phyloP scores from a whole-genome alignment of 2,797 vertebrate species.

The Ctenopoma multispine region DNA sequence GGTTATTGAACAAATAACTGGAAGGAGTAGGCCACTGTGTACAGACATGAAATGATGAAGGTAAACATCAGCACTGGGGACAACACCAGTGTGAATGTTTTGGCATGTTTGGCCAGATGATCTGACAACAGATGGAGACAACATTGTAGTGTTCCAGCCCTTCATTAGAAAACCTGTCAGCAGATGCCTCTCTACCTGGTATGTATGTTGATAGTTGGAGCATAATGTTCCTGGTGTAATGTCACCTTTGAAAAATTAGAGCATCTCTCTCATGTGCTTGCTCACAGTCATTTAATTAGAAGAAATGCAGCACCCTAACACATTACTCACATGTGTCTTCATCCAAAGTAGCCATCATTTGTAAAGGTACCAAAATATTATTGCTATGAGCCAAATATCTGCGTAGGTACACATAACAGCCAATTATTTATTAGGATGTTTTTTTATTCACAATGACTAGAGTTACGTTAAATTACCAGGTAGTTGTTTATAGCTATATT shows the following conservation, averaged over 20 bases:
- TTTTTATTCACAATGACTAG: constrained; percentile 10
- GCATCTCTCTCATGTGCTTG: constrained; percentile 68
- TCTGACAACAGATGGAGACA: constrained; percentile 72
- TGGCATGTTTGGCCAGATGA: constrained; percentile 63
- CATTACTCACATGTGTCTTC: constrained; percentile 63
- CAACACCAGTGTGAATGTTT: constrained; percentile 36
- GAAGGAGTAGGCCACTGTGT: constrained; percentile 33
- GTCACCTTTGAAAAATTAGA: constrained; percentile 79
- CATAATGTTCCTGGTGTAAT: constrained; percentile 59
- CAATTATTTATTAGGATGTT: neutral
- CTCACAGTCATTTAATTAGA: constrained; percentile 78
- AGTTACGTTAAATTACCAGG: constrained; percentile 2
- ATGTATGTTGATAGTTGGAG: constrained; percentile 70
- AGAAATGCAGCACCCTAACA: constrained; percentile 49
- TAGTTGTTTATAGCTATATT: neutral
- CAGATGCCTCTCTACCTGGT: constrained; percentile 62
- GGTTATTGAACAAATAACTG: constrained; percentile 55
- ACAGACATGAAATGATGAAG: constrained; percentile 48
- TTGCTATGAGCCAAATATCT: constrained; percentile 52
- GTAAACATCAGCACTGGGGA: constrained; percentile 53
- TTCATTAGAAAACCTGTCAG: constrained; percentile 74
- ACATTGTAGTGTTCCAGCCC: constrained; percentile 44
- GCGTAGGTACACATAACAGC: constrained; percentile 40
- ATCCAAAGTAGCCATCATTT: constrained; percentile 59
- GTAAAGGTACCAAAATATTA: constrained; percentile 57